Conservation (phyloP, 2,113 vertebrate genomes). For the Coptodon bakossiorum region DNA sequence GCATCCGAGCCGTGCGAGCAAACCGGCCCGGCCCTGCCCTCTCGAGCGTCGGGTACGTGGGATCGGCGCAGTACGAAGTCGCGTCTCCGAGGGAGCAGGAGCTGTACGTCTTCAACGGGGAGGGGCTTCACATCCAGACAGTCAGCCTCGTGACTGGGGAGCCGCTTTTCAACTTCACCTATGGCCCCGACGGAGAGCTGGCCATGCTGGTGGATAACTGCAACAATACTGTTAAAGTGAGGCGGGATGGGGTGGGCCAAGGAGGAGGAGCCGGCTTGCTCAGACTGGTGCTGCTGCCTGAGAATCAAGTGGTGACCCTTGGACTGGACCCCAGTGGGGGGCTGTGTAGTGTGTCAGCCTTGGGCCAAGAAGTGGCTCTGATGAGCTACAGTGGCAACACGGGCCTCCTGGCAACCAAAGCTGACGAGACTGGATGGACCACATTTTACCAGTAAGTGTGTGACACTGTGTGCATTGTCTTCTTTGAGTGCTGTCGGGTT, state of each 20-base stretch:
- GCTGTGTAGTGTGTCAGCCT: constrained; percentile 85
- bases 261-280: constrained; percentile 77
- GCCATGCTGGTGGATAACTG: constrained; percentile 84
- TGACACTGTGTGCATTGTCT: neutral
- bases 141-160: constrained; percentile 93
- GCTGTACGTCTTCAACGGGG: constrained; percentile 90
- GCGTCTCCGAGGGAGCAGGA: constrained; percentile 95
- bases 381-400: constrained; percentile 92
- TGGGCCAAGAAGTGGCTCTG: constrained; percentile 88
- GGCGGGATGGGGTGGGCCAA: constrained; percentile 79
- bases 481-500: neutral
- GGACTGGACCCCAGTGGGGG: constrained; percentile 84
- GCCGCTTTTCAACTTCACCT: constrained; percentile 93
- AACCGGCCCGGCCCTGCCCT: constrained; percentile 79
- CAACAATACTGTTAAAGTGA: constrained; percentile 89
- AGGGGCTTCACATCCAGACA: constrained; percentile 93
- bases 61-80: constrained; percentile 84
- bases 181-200: constrained; percentile 82
- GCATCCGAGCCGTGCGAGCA: constrained; percentile 89
- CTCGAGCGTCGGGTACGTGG: constrained; percentile 33
- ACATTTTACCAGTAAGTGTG: constrained; percentile 98
- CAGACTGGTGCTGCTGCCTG: constrained; percentile 87
- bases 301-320: constrained; percentile 92
- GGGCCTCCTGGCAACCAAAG: constrained; percentile 92
- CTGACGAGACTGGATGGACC: constrained; percentile 98